Conservation (phyloP, 2,888 invertebrate genomes). For the Apamea crenata region DNA sequence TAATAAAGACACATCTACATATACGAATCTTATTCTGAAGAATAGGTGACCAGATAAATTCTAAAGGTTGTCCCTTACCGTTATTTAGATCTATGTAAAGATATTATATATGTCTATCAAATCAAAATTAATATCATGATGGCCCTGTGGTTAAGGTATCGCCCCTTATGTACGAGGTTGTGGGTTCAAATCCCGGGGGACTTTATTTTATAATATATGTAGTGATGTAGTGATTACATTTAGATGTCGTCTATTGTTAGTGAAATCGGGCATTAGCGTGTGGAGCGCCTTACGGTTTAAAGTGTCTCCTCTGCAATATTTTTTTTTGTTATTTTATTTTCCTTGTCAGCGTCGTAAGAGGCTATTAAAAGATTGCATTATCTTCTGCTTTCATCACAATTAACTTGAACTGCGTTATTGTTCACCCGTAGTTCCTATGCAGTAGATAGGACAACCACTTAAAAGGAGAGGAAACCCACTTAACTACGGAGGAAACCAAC, state of each 20-base stretch:
- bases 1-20: too few relatives aligned
- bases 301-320: too few relatives aligned
- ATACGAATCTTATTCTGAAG: background rate
- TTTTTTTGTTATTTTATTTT: background rate
- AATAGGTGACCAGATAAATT: too few relatives aligned
- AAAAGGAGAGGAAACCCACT: background rate
- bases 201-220: too few relatives aligned
- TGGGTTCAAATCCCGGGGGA: background rate
- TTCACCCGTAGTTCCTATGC: background rate
- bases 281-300: too few relatives aligned
- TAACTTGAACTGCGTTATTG: background rate
- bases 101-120: too few relatives aligned
- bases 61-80: background rate
- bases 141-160: background rate
- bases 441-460: background rate
- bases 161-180: background rate
- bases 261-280: too few relatives aligned
- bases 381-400: background rate
- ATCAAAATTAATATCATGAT: background rate
- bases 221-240: too few relatives aligned
- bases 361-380: constrained; percentile 17
- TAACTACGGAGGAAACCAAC: background rate
- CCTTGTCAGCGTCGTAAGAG: background rate
- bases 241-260: too few relatives aligned
- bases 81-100: background rate